These are phyloP conservation scores for Drosophila parthenogenetica DNA, from an alignment of 2,888 invertebrate species.

Conservation along the genomic window DNA sequence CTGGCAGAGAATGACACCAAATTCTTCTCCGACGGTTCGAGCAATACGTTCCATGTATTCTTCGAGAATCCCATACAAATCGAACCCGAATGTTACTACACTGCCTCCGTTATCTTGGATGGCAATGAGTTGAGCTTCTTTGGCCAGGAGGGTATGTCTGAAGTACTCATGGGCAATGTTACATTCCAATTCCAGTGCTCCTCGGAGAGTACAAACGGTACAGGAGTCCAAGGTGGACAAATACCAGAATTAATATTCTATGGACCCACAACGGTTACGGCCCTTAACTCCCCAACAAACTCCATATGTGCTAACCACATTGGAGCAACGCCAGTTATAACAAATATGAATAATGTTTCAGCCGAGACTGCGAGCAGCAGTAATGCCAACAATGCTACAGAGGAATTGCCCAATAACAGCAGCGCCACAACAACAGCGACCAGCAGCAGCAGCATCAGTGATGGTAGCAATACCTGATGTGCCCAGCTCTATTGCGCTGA, in stretches of 20 bases:
- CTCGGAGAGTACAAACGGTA: constrained; percentile 98
- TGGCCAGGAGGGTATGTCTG: constrained; percentile 98
- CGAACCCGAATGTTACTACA: constrained; percentile 97
- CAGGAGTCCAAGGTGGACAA: constrained; percentile 98
- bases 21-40: constrained; percentile 98
- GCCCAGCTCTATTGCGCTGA: constrained; percentile 69
- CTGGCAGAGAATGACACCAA: constrained; percentile 96
- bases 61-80: constrained; percentile 92
- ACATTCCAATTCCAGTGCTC: constrained; percentile 99
- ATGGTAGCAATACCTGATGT: constrained; percentile 73
- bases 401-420: constrained; percentile 51
- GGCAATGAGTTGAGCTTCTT: constrained; percentile 98
- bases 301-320: constrained; percentile 83
- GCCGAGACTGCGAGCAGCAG: constrained; percentile 52
- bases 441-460: constrained; percentile 24
- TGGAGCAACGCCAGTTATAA: constrained; percentile 40
- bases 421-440: constrained; percentile 18
- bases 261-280: constrained; percentile 89
- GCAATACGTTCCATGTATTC: constrained; percentile 96
- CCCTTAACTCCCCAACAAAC: constrained; percentile 84
- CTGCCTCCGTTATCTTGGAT: constrained; percentile 97
- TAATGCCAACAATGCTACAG: constrained; percentile 47
- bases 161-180: constrained; percentile 96
- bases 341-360: constrained; percentile 34
- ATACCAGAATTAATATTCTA: constrained; percentile 98